Evolutionary conservation across 35 echinoderm and acorn worm species (phyloP), one percentile per base, ranked within the genome.

Genomic region (Acanthaster planci): DNA sequence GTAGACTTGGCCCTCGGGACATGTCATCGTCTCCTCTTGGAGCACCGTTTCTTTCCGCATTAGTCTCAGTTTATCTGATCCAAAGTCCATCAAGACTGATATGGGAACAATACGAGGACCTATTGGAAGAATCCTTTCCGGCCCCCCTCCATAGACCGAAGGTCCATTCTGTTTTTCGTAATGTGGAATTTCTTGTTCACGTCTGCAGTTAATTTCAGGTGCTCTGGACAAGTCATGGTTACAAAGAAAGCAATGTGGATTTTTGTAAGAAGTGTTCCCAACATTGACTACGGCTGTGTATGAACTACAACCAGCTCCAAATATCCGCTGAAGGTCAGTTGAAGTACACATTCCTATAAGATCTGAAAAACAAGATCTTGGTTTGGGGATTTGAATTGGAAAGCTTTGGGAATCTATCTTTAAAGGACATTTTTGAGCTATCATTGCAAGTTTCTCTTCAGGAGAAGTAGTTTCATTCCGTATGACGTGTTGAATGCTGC

Each of bases 191-290:
- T 80, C 39, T 8, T 23, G 40, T 0, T 14, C 16, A 42, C 36
- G 38, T 42, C n/a, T 80, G 34, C 9, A 15, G 19, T 17, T 51
- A 22, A 42, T 17, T 42, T 23, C n/a, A n/a, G n/a, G n/a, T n/a
- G n/a, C 36, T 40, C 17, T 80, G 21, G 14, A 42, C 16, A 17
- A 5, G 19, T 15, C 39, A 1, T 14, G 17, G 35, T 39, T 80
- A 42, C 78, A 80, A 12, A 50, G 14, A 10, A 80, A 80, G 17
- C 78, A 80, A 39, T 80, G 78, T 0, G 78, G 78, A 80, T 80
- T 80, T 18, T 44, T 38, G 39, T 80, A 80, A 39, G 51, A 22
- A 0, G 38, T 47, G 6, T 22, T 42, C 21, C 26, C 12, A 21
- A 18, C 29, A 38, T 42, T 34, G 78, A 80, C 40, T 10, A 80